A percentile compares a stretch with the other conserved stretches of the same genome.
These are phyloP conservation scores for Drosophila pallidifrons DNA, from an alignment of 1,140 invertebrate genomes.

Conservation along the genomic window DNA sequence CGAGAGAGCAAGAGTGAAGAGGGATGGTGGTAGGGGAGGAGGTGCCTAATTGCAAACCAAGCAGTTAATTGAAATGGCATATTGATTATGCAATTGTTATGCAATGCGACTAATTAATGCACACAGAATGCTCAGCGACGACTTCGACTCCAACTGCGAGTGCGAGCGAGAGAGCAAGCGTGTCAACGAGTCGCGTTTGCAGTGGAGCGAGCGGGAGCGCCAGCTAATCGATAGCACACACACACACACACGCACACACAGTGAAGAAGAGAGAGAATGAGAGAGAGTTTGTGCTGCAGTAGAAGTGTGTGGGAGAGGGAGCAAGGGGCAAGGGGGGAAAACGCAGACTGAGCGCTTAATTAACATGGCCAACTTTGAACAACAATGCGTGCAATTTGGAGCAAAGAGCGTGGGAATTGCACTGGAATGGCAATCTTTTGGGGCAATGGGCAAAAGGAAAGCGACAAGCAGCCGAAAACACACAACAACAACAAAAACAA, in stretches of 20 bases:
- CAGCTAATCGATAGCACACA: slow-evolving; percentile 65
- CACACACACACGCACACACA: too few species aligned
- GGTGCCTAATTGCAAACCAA: slow-evolving; percentile 54
- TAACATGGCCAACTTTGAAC: slow-evolving; percentile 68
- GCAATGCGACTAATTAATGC: slow-evolving; percentile 78
- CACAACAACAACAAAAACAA: too few species aligned
- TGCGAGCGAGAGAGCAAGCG: background rate
- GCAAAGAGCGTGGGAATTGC: background rate
- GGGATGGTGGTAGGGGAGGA: background rate
- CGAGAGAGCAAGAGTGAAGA: too few species aligned
- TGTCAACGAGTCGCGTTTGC: background rate
- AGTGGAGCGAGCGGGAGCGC: background rate
- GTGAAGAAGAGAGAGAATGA: background rate
- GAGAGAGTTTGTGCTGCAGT: background rate
- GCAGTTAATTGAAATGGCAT: slow-evolving; percentile 67
- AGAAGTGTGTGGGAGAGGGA: background rate
- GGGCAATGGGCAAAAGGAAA: slow-evolving; percentile 3
- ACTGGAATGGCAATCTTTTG: slow-evolving; percentile 10
- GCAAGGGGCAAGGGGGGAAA: background rate
- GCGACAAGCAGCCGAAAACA: background rate
- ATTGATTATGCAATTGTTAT: slow-evolving; percentile 81
- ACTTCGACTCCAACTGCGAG: background rate
- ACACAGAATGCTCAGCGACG: slow-evolving; percentile 19
- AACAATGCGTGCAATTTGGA: slow-evolving; percentile 64
- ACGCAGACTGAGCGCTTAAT: slow-evolving; percentile 47